Evolutionary conservation across 2,888 invertebrate species (phyloP).

Genomic region (Ormyrus pomaceus): DNA sequence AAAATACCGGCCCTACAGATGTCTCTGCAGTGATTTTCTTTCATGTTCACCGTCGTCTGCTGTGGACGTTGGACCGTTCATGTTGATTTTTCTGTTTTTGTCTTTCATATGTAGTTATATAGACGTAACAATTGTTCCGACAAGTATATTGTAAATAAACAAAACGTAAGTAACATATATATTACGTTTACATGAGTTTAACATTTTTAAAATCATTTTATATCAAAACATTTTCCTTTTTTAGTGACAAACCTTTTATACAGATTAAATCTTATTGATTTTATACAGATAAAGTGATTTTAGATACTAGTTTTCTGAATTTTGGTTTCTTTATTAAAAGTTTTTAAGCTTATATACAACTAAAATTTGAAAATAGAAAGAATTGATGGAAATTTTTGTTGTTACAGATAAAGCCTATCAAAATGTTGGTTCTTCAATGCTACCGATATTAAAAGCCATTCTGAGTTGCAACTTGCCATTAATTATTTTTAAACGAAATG

Average conservation of each 20-base stretch:
- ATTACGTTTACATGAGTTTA: neutral
- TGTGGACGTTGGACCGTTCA: neutral
- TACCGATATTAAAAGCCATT: slow-evolving; percentile 8
- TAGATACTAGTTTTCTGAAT: neutral
- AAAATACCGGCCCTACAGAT: slow-evolving; percentile 1
- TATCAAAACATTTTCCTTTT: neutral
- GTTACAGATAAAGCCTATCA: slow-evolving; percentile 13
- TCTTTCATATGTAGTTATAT: slow-evolving; percentile 25
- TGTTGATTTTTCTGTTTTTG: slow-evolving; percentile 11
- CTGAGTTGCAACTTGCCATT: slow-evolving; percentile 3
- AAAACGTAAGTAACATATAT: slow-evolving; percentile 23
- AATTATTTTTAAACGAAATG: slow-evolving; percentile 75
- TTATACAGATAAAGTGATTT: neutral
- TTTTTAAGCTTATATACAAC: neutral
- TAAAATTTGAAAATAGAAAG: neutral
- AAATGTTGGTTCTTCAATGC: slow-evolving; percentile 30
- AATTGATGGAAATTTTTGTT: slow-evolving; percentile 3
- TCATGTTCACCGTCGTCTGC: slow-evolving; percentile 11
- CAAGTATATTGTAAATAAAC: slow-evolving; percentile 41
- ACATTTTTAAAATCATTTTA: neutral
- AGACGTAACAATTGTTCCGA: slow-evolving; percentile 28
- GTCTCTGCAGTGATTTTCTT: slow-evolving; percentile 2
- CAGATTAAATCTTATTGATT: slow-evolving; percentile 44
- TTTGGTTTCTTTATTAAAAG: neutral
- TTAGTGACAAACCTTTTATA: neutral